A percentile compares a stretch with the other conserved stretches of the same genome.
phyloP scores from a whole-genome alignment of 2,888 invertebrate species.

The Nematopogon swammerdamellus region DNA sequence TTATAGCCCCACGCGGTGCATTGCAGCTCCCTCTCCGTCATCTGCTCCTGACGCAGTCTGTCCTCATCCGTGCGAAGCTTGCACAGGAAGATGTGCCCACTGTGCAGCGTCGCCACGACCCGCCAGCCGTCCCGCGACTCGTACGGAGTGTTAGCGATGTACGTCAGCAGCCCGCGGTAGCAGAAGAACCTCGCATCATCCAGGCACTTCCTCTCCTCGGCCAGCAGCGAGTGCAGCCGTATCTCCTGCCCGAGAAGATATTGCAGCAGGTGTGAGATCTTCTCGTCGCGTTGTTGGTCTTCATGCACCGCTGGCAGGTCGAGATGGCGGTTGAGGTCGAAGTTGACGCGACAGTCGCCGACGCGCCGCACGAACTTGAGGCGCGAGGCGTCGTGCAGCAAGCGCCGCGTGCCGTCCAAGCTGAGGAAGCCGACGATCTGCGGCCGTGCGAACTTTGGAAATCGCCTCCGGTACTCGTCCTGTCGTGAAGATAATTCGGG shows the following conservation, averaged over 20 bases:
- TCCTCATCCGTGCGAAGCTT: slow-evolving; percentile 61
- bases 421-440: slow-evolving; percentile 55
- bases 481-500: too few species aligned
- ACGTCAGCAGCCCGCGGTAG: slow-evolving; percentile 61
- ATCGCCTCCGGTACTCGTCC: slow-evolving; percentile 18
- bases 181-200: slow-evolving; percentile 3
- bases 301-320: slow-evolving; percentile 29
- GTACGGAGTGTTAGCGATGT: slow-evolving; percentile 66
- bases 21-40: slow-evolving; percentile 50
- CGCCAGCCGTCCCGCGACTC: slow-evolving; percentile 66
- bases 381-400: slow-evolving; percentile 25
- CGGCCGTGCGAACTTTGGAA: slow-evolving; percentile 47
- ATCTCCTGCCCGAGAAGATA: slow-evolving; percentile 47
- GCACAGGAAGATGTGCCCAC: slow-evolving; percentile 67
- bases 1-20: slow-evolving; percentile 69
- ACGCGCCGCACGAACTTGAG: slow-evolving; percentile 45
- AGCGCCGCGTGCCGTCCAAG: slow-evolving; percentile 30
- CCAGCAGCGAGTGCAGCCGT: slow-evolving; percentile 15
- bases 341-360: slow-evolving; percentile 26
- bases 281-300: slow-evolving; percentile 31
- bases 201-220: slow-evolving; percentile 3
- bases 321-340: slow-evolving; percentile 41
- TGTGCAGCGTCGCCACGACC: slow-evolving; percentile 62
- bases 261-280: slow-evolving; percentile 47
- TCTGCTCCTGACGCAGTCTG: slow-evolving; percentile 26